Evolutionary conservation across 2,888 invertebrate genomes (phyloP).

Genomic region (Microctonus hyperodae): DNA sequence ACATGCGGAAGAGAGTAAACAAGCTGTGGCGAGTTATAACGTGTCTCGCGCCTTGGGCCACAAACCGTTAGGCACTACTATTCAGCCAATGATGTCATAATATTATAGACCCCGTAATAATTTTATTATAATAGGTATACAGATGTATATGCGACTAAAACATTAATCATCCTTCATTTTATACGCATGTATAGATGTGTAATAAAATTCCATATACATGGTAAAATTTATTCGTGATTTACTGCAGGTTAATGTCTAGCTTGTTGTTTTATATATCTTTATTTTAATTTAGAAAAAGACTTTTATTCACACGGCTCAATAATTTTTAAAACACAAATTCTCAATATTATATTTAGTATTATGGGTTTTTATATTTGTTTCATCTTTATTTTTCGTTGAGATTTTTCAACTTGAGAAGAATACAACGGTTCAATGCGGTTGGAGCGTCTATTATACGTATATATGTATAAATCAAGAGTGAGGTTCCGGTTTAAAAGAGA

Average conservation of each 20-base stretch:
- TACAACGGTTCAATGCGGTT: constrained; percentile 22
- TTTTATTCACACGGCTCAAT: too few relatives aligned
- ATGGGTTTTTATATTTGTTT: neutral
- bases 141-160: too few relatives aligned
- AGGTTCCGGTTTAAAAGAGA: constrained; percentile 20
- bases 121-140: neutral
- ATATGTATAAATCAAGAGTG: constrained; percentile 6
- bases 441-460: neutral
- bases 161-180: too few relatives aligned
- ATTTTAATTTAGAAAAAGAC: too few relatives aligned
- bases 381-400: neutral
- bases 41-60: constrained; percentile 33
- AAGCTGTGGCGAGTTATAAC: neutral
- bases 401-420: neutral
- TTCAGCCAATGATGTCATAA: neutral
- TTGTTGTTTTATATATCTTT: too few relatives aligned
- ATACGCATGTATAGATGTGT: too few relatives aligned
- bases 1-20: neutral
- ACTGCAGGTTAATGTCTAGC: too few relatives aligned
- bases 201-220: too few relatives aligned
- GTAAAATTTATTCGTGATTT: too few relatives aligned
- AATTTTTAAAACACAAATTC: too few relatives aligned
- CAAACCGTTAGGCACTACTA: constrained; percentile 38
- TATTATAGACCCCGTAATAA: neutral
- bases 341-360: neutral